Evolutionary conservation across 2,888 invertebrate species (phyloP).

Genomic region (Apamea anceps): DNA sequence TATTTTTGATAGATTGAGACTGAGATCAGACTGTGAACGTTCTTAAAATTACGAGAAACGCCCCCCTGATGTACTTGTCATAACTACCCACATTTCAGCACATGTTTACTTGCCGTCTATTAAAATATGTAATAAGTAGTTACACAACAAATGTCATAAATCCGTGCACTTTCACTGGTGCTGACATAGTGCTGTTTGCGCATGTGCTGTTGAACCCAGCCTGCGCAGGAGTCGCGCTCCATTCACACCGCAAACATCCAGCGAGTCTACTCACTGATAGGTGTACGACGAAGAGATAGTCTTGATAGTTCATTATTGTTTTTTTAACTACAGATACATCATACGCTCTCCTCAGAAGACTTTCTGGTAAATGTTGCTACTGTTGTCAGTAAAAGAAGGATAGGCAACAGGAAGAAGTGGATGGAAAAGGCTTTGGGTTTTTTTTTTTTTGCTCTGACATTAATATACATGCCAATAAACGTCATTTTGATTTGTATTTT

Average conservation of each 20-base stretch:
- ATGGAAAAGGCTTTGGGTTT: neutral
- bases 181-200: conserved; percentile 66
- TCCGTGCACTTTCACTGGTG: conserved; percentile 66
- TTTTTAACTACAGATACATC: neutral
- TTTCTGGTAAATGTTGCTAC: neutral
- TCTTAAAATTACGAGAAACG: too few relatives aligned
- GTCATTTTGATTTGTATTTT: neutral
- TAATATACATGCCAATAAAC: neutral
- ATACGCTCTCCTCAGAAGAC: neutral
- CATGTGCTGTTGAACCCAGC: conserved; percentile 73
- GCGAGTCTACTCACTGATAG: conserved; percentile 49
- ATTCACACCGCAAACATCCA: conserved; percentile 67
- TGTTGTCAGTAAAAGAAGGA: neutral
- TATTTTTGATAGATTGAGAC: too few relatives aligned
- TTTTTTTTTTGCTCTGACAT: neutral
- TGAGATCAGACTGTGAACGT: too few relatives aligned
- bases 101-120: neutral
- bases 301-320: conserved; percentile 30
- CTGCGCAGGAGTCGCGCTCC: conserved; percentile 65
- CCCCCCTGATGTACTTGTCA: neutral
- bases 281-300: neutral
- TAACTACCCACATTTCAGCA: neutral
- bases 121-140: neutral
- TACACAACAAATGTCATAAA: conserved; percentile 67
- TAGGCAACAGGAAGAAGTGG: neutral